phyloP scores from a whole-genome alignment of 2,113 vertebrate genomes.

The Blennius ocellaris region DNA sequence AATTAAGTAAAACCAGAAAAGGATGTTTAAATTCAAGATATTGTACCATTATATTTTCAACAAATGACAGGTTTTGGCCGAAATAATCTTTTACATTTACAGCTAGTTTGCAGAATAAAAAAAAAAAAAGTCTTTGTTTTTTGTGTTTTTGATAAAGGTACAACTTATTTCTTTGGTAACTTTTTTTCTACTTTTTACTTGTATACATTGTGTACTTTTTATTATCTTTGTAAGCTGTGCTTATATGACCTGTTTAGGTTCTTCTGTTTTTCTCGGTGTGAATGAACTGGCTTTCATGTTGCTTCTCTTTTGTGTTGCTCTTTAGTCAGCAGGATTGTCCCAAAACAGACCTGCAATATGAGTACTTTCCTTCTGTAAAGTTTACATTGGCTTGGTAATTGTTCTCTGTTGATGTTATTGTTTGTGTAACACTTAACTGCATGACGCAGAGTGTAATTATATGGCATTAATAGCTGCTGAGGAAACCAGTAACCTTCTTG shows the following conservation, averaged over 20 bases:
- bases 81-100: slow-evolving; percentile 15
- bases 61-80: neutral
- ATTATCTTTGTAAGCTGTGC: slow-evolving; percentile 88
- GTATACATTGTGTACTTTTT: slow-evolving; percentile 83
- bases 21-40: slow-evolving; percentile 7
- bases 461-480: slow-evolving; percentile 71
- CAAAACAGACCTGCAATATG: slow-evolving; percentile 60
- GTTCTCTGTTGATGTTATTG: slow-evolving; percentile 83
- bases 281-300: slow-evolving; percentile 86
- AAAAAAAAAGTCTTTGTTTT: slow-evolving; percentile 28
- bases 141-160: slow-evolving; percentile 77
- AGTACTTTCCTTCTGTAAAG: slow-evolving; percentile 70
- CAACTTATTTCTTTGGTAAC: slow-evolving; percentile 64
- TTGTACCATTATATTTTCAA: too few relatives aligned
- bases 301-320: slow-evolving; percentile 46
- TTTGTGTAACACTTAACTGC: slow-evolving; percentile 81
- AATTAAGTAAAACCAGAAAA: slow-evolving; percentile 22
- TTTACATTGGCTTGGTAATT: slow-evolving; percentile 79
- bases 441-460: slow-evolving; percentile 81
- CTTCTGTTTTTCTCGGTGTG: slow-evolving; percentile 77
- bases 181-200: slow-evolving; percentile 72
- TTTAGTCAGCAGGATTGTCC: slow-evolving; percentile 41
- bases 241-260: slow-evolving; percentile 85
- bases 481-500: slow-evolving; percentile 64
- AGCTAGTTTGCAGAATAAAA: slow-evolving; percentile 11